Base-by-base conservation (phyloP, 2,797 vertebrate species). In the Gallinago nigripennis region DNA sequence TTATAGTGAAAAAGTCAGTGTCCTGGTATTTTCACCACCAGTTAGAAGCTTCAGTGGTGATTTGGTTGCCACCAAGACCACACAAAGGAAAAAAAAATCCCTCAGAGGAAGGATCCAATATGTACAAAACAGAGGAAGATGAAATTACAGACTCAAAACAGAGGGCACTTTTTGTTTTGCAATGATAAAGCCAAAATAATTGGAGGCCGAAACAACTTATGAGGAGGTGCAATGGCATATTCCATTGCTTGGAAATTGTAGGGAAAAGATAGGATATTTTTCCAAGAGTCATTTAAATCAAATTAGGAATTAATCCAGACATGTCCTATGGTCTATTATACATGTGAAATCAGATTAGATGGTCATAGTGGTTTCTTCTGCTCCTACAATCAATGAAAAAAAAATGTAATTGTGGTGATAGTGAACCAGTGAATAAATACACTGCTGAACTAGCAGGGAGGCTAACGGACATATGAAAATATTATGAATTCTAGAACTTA, bases 401-500 rank as follows among this genome's bases (percentile, higher is more conserved):
- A 88, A 92, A 65, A 86, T 16, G 68, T 69, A 92, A 92, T 76
- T 94, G 86, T 41, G 24, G 65, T 48, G 33, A 84, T 63, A 66
- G 86, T 56, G 90, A 86, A 94, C 88, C 69, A 92, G 66, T 33
- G 86, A 86, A 91, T 68, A 91, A 96, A 93, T 88, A 93, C 35
- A 51, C 56, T 86, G 79, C 82, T 80, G 92, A 90, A 93, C 37
- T 90, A 88, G 90, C 73, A 71, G 57, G 79, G 83, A 89, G 43
- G 81, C 48, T 92, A 93, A 90, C 13, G 3, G 79, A 93, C 79
- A 37, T 85, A 91, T 66, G 87, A 95, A 97, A 96, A 94, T 93
- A 92, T 78, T 95, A 85, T 76, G 94, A 94, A 94, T 97, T 95
- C 85, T 96, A 91, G 86, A 88, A 94, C 35, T 90, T 93, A 76